phyloP scores from a whole-genome alignment of 30 jellyfish, hydroid and myxozoan genomes.

The Catostylus mosaicus region DNA sequence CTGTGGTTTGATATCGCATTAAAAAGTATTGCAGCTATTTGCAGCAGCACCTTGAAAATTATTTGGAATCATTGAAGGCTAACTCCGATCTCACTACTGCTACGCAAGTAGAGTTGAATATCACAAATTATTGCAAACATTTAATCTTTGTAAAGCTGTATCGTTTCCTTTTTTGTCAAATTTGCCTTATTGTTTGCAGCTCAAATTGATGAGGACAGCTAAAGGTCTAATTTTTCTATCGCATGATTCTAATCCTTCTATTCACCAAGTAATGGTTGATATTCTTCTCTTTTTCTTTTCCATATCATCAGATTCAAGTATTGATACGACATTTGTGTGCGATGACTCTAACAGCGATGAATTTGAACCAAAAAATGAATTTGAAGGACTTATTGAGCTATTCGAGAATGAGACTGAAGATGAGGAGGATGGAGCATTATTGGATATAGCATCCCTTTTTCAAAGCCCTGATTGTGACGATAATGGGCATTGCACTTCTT shows the following conservation, averaged over 20 bases:
- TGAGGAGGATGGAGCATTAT: background rate
- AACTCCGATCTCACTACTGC: no score
- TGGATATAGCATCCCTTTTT: conserved; percentile 8
- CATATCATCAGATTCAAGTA: background rate
- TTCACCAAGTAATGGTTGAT: background rate
- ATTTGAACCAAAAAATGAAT: conserved; percentile 32
- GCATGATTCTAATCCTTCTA: background rate
- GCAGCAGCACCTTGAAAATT: no score
- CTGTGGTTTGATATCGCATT: no score
- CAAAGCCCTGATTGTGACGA: background rate
- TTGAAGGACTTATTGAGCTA: conserved; percentile 49
- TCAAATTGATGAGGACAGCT: no score
- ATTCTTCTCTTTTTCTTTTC: background rate
- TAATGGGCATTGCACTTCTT: background rate
- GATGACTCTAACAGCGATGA: conserved; percentile 10
- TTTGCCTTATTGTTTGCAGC: no score
- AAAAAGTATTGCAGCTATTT: no score
- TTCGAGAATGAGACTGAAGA: conserved; percentile 24
- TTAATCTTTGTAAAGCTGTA: no score
- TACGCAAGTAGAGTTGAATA: no score
- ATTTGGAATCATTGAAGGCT: no score
- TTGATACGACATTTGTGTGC: background rate
- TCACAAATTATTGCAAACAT: no score
- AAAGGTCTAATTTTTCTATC: no score
- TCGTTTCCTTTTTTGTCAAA: no score